A percentile compares a stretch with the other conserved stretches of the same genome.
Evolutionary conservation across 2,113 vertebrate species (phyloP).

Genomic region (Silurus asotus): DNA sequence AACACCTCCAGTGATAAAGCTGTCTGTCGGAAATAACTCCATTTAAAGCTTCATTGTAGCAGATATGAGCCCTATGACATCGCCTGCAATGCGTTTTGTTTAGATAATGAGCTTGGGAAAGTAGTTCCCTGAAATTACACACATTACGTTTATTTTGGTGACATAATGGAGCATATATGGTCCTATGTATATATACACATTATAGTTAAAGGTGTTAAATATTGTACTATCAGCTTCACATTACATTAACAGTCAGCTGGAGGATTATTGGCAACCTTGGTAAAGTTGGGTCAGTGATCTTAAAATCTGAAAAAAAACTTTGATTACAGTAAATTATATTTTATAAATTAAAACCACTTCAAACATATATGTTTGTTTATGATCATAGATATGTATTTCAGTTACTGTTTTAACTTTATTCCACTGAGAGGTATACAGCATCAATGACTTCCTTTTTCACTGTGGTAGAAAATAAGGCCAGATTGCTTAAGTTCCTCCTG

Average conservation of each 20-base stretch:
- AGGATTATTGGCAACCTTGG: not conserved
- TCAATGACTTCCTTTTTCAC: not conserved
- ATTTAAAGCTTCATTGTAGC: conserved; percentile 69
- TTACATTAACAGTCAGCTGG: not conserved
- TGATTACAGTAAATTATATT: not conserved
- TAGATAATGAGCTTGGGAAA: conserved; percentile 5
- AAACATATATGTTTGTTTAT: not conserved
- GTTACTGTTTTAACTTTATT: not conserved
- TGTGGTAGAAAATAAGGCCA: not conserved
- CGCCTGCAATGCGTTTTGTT: conserved; percentile 40
- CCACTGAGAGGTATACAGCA: not conserved
- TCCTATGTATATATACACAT: not conserved
- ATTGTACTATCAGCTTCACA: not conserved
- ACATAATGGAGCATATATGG: not conserved
- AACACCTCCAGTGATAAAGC: conserved; percentile 76
- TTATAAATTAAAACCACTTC: not conserved
- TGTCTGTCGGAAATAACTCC: conserved; percentile 71
- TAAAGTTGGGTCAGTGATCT: not conserved
- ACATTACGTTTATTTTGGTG: not conserved
- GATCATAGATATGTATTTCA: not conserved
- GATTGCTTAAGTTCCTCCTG: not conserved
- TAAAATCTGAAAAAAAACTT: not conserved
- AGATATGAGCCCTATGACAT: conserved; percentile 65
- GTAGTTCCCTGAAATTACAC: conserved; percentile 40
- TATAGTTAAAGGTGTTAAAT: not conserved